Evolutionary conservation across 2,797 vertebrate genomes (phyloP).

Genomic region (Eptatretus atami): DNA sequence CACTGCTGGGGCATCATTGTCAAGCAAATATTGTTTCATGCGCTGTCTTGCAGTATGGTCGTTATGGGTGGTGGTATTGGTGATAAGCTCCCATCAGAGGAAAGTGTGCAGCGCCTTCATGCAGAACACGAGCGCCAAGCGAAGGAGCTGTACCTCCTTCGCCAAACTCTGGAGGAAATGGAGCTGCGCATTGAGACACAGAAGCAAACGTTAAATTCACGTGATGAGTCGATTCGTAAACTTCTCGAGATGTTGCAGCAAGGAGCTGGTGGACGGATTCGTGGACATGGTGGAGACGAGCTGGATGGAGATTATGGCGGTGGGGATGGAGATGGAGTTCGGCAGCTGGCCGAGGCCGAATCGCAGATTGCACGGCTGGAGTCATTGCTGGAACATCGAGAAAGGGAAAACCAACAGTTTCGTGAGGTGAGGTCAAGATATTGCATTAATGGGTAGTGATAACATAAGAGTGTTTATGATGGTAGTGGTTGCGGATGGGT

Average conservation of each 20-base stretch:
- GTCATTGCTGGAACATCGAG: background rate
- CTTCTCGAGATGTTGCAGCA: too few species aligned
- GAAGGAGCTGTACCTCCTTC: constrained; percentile 2
- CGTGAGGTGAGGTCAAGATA: background rate
- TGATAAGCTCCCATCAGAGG: background rate
- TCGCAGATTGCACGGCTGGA: background rate
- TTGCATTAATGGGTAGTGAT: too few species aligned
- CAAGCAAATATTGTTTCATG: too few species aligned
- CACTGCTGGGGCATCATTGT: too few species aligned
- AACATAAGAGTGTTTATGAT: too few species aligned
- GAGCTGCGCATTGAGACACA: background rate
- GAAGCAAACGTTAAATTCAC: too few species aligned
- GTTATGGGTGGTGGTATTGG: background rate
- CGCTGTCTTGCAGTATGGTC: too few species aligned
- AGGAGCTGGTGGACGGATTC: too few species aligned
- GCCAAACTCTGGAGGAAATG: background rate
- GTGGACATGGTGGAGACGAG: background rate
- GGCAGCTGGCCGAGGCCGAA: background rate
- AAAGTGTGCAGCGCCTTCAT: background rate
- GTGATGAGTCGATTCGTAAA: too few species aligned
- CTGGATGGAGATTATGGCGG: background rate
- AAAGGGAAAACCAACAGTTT: constrained; percentile 3
- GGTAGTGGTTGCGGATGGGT: too few species aligned
- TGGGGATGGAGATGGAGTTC: background rate
- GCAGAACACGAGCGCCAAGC: constrained; percentile 3